Conservation (phyloP, 2,888 invertebrate species). For the Zaprionus obscuricornis region DNA sequence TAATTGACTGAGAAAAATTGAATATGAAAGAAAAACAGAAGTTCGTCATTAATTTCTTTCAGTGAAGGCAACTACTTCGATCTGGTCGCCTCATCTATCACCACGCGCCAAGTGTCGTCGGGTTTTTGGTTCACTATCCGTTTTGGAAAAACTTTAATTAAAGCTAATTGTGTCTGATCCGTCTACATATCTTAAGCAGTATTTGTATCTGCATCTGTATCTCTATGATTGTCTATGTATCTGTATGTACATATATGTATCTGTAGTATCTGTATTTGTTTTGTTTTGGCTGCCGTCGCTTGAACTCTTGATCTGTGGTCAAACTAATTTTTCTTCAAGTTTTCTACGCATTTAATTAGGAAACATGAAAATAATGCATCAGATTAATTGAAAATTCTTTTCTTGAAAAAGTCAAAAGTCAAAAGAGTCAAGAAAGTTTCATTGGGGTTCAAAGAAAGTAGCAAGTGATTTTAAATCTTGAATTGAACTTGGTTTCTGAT, state of each 20-base stretch:
- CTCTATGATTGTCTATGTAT: conserved; percentile 24
- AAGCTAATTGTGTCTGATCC: conserved; percentile 59
- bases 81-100: conserved; percentile 60
- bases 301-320: conserved; percentile 54
- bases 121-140: conserved; percentile 63
- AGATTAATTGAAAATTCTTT: conserved; percentile 40
- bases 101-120: conserved; percentile 70
- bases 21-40: not conserved
- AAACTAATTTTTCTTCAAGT: conserved; percentile 11
- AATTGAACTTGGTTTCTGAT: no score
- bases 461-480: conserved; percentile 49
- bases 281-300: conserved; percentile 55
- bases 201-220: conserved; percentile 26
- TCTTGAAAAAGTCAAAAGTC: conserved; percentile 1
- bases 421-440: conserved; percentile 23
- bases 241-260: conserved; percentile 9
- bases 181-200: no score
- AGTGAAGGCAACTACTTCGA: conserved; percentile 33
- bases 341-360: conserved; percentile 53
- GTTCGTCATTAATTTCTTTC: conserved; percentile 24
- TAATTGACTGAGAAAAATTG: no score
- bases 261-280: conserved; percentile 24
- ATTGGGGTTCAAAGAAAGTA: conserved; percentile 67
- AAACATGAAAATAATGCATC: conserved; percentile 54
- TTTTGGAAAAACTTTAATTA: conserved; percentile 69